Evolutionary conservation across 53 echinoderm and acorn worm genomes (phyloP).

Genomic region (Patiria pectinifera): DNA sequence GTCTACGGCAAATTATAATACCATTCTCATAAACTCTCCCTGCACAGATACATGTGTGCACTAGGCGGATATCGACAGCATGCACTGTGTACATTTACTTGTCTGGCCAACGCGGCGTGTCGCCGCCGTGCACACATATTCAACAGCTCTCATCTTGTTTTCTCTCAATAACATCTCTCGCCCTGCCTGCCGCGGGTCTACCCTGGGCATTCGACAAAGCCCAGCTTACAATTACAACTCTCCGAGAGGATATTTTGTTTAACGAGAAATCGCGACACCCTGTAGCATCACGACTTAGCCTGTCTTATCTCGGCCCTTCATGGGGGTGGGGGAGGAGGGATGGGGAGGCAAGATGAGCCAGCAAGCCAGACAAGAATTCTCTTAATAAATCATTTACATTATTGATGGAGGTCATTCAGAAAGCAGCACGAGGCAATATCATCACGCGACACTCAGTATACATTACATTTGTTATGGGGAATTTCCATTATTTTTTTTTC

Average conservation of each 20-base stretch:
- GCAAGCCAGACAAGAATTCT: not conserved
- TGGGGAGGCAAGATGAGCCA: not conserved
- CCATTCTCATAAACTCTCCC: not conserved
- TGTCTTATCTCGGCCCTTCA: not conserved
- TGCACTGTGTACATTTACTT: not conserved
- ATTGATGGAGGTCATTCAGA: not conserved
- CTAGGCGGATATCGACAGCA: not conserved
- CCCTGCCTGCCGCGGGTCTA: not conserved
- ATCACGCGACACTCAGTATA: not conserved
- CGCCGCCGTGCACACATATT: not conserved
- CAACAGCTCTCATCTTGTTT: not conserved
- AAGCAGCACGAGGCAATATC: not conserved
- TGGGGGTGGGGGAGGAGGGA: too few relatives aligned
- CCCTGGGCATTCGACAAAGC: slow-evolving; percentile 2
- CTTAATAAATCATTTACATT: not conserved
- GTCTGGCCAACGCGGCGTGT: not conserved
- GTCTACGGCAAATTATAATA: not conserved
- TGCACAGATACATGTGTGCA: not conserved
- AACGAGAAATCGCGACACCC: slow-evolving; percentile 10
- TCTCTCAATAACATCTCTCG: not conserved
- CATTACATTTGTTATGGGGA: too few relatives aligned
- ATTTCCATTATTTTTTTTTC: not conserved
- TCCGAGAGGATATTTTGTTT: not conserved
- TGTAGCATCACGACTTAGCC: too few relatives aligned
- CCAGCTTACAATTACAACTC: not conserved